Conservation (phyloP, 2,888 invertebrate species). For the Dasypogon diadema region DNA sequence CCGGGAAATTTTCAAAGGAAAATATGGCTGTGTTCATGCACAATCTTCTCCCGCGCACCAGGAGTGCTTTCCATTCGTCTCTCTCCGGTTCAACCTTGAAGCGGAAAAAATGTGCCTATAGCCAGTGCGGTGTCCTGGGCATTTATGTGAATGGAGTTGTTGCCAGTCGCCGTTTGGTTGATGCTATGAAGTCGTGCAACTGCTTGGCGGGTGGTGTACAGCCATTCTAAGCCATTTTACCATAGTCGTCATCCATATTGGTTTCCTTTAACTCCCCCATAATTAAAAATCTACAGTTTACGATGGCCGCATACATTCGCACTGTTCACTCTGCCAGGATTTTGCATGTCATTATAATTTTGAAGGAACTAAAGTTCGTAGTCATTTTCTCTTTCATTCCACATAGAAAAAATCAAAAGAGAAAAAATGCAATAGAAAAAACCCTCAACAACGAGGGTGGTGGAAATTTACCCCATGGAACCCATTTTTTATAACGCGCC, state of each 20-base stretch:
- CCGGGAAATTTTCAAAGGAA: conserved; percentile 34
- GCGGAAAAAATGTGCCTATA: conserved; percentile 8
- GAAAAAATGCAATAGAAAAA: conserved; percentile 19
- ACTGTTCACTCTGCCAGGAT: neutral
- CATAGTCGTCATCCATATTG: conserved; percentile 52
- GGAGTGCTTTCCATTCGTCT: conserved; percentile 22
- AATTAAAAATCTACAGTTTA: conserved; percentile 60
- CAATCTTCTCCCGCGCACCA: conserved; percentile 30
- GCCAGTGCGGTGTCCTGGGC: neutral
- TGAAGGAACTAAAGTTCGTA: neutral
- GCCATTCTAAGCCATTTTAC: conserved; percentile 48
- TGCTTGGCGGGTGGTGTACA: conserved; percentile 25
- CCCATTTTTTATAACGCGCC: conserved; percentile 43
- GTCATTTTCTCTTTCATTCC: conserved; percentile 13
- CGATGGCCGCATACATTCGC: conserved; percentile 25
- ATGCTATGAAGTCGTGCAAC: conserved; percentile 24
- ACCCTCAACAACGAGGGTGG: conserved; percentile 2
- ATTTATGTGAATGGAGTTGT: conserved; percentile 25
- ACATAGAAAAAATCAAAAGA: neutral
- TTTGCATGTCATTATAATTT: neutral
- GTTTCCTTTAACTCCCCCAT: conserved; percentile 58
- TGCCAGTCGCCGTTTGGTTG: conserved; percentile 20
- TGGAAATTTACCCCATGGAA: neutral
- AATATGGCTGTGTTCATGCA: conserved; percentile 41
- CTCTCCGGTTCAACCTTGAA: conserved; percentile 29